Evolutionary conservation across 1,140 invertebrate genomes (phyloP).

Genomic region (Drosophila teissieri): DNA sequence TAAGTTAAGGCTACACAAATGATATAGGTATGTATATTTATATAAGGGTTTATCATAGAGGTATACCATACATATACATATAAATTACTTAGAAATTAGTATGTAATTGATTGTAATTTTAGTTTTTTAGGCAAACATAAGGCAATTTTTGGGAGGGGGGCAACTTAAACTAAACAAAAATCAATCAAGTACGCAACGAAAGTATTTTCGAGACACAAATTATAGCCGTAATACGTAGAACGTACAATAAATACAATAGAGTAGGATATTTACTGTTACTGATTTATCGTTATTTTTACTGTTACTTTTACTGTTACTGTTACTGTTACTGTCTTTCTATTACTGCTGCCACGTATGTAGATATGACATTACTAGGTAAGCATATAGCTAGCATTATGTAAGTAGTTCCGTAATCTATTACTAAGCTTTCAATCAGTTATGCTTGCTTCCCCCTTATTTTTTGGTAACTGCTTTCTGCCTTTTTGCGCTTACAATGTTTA

Average conservation of each 20-base stretch:
- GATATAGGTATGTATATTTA: conserved; percentile 52
- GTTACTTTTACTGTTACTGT: conserved; percentile 2
- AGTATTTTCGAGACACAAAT: conserved; percentile 39
- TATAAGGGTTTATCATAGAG: conserved; percentile 40
- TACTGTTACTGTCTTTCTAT: conserved; percentile 47
- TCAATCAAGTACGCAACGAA: conserved; percentile 12
- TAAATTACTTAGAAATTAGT: conserved; percentile 75
- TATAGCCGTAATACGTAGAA: conserved; percentile 36
- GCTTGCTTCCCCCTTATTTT: conserved; percentile 27
- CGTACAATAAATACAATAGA: conserved; percentile 66
- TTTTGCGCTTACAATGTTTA: conserved; percentile 73
- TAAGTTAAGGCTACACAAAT: conserved; percentile 76
- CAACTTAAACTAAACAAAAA: conserved; percentile 29
- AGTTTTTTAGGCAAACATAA: conserved; percentile 55
- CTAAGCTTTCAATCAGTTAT: conserved; percentile 47
- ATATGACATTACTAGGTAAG: conserved; percentile 57
- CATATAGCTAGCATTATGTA: conserved; percentile 47
- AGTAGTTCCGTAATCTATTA: conserved; percentile 50
- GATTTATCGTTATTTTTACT: conserved; percentile 8
- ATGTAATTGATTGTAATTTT: conserved; percentile 31
- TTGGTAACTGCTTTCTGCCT: conserved; percentile 76
- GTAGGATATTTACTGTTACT: conserved; percentile 39
- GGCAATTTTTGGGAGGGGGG: conserved; percentile 36
- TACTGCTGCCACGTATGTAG: conserved; percentile 43
- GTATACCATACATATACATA: conserved; percentile 51